Conservation (phyloP, 2,888 invertebrate genomes). For the Limnephilus rhombicus region DNA sequence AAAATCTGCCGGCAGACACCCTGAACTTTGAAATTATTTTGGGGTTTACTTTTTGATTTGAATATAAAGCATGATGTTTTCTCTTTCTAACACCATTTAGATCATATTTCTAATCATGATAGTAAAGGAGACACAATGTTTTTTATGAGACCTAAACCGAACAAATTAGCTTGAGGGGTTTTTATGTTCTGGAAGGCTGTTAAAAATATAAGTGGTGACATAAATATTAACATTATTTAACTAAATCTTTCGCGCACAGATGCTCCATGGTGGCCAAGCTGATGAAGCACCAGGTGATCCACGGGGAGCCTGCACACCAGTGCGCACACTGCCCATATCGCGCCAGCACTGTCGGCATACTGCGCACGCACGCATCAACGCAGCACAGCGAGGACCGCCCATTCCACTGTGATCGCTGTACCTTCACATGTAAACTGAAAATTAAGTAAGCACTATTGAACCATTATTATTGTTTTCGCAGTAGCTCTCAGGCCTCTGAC, state of each 20-base stretch:
- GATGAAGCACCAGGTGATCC: slow-evolving; percentile 31
- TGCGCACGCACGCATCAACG: slow-evolving; percentile 30
- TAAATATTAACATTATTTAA: background rate
- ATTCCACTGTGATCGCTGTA: slow-evolving; percentile 33
- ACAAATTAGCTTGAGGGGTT: too few relatives aligned
- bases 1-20: too few relatives aligned
- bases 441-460: background rate
- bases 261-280: slow-evolving; percentile 15
- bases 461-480: background rate
- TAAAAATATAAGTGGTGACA: too few relatives aligned
- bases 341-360: background rate
- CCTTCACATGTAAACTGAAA: slow-evolving; percentile 17
- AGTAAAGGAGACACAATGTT: too few relatives aligned
- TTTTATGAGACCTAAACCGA: too few relatives aligned
- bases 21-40: too few relatives aligned
- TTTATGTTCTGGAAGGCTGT: too few relatives aligned
- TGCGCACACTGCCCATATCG: slow-evolving; percentile 33
- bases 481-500: background rate
- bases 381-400: slow-evolving; percentile 30
- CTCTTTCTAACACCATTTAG: too few relatives aligned
- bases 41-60: too few relatives aligned
- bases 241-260: background rate
- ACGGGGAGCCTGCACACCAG: slow-evolving; percentile 14
- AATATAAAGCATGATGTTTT: too few relatives aligned
- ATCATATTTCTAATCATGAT: too few relatives aligned